A percentile compares a stretch with the other conserved stretches of the same genome.
These are phyloP conservation scores for Drosophila phalerata DNA, from an alignment of 2,888 invertebrate genomes.

Conservation along the genomic window DNA sequence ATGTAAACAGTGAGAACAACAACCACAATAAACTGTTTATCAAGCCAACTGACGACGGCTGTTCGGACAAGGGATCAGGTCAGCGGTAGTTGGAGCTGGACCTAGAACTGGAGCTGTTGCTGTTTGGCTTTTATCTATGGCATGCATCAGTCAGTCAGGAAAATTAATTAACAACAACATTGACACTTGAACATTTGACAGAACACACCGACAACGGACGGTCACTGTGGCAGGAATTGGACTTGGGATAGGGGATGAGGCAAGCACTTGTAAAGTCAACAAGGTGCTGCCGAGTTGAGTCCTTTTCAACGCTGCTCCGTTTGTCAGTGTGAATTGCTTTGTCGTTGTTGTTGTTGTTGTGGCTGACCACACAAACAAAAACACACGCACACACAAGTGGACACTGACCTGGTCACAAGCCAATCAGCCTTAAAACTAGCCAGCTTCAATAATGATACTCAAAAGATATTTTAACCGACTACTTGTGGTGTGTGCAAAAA, in stretches of 20 bases:
- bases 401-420: constrained; percentile 36
- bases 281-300: constrained; percentile 60
- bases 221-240: background rate
- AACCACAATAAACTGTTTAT: constrained; percentile 62
- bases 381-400: constrained; percentile 6
- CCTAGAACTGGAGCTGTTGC: constrained; percentile 19
- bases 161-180: constrained; percentile 82
- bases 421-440: constrained; percentile 54
- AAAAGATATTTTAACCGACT: constrained; percentile 16
- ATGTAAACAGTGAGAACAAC: constrained; percentile 24
- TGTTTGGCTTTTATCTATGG: constrained; percentile 67
- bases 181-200: constrained; percentile 79
- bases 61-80: constrained; percentile 45
- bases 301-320: constrained; percentile 36
- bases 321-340: constrained; percentile 58
- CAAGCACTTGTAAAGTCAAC: constrained; percentile 70
- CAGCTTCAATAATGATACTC: constrained; percentile 35
- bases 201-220: constrained; percentile 54
- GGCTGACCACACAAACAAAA: constrained; percentile 12
- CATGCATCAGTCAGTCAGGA: constrained; percentile 77
- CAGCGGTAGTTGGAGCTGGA: constrained; percentile 18
- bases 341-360: constrained; percentile 56
- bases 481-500: constrained; percentile 56
- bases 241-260: background rate
- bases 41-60: constrained; percentile 40